phyloP scores from a whole-genome alignment of 2,113 vertebrate species.

The Mobula hypostoma region DNA sequence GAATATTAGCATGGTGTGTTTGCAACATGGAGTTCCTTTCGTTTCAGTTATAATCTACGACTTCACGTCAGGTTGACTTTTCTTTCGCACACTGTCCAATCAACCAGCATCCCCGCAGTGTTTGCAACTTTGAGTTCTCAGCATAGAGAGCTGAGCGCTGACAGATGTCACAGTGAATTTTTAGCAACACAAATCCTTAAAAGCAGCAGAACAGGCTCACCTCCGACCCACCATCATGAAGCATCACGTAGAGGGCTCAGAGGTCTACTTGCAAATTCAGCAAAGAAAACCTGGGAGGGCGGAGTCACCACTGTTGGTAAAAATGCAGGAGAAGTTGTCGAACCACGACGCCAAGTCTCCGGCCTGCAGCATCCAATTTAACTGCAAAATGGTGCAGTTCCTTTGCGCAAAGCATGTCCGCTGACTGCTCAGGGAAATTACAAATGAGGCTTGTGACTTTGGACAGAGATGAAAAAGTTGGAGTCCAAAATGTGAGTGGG shows the following conservation, averaged over 20 bases:
- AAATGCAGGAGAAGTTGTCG: background rate
- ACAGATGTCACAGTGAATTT: background rate
- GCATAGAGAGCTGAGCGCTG: background rate
- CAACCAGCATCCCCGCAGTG: background rate
- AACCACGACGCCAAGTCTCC: background rate
- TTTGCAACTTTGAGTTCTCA: background rate
- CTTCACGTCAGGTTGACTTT: background rate
- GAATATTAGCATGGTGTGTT: background rate
- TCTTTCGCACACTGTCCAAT: background rate
- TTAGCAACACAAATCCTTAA: background rate
- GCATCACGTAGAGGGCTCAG: background rate
- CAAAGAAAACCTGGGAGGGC: too few species aligned
- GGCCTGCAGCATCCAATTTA: background rate
- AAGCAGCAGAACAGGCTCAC: background rate
- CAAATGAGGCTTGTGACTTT: background rate
- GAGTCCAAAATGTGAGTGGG: background rate
- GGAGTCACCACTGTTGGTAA: background rate
- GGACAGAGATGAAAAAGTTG: background rate
- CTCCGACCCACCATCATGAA: background rate
- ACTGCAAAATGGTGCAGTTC: background rate
- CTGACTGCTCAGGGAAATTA: background rate
- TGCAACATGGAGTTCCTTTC: background rate
- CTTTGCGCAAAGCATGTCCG: background rate
- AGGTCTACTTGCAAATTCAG: background rate
- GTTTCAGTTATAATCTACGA: background rate